phyloP scores from a whole-genome alignment of 2,113 vertebrate species.

The Noctilio leporinus region DNA sequence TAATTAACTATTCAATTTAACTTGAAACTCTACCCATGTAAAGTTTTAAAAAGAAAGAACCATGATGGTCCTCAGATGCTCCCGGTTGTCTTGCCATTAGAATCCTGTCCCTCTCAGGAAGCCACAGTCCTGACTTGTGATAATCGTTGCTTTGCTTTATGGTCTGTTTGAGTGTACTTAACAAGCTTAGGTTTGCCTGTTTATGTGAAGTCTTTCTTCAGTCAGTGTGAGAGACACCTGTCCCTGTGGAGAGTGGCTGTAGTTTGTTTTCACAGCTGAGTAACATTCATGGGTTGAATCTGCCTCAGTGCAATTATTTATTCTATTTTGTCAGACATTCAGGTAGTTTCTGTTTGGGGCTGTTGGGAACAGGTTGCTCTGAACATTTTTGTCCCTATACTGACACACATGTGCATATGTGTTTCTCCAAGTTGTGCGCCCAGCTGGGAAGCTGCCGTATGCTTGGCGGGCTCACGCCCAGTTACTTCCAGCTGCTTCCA shows the following conservation, averaged over 20 bases:
- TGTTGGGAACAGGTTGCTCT: not conserved
- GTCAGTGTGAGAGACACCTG: accelerated
- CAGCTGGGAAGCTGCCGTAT: not conserved
- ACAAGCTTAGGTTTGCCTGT: too few relatives aligned
- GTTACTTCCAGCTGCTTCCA: not conserved
- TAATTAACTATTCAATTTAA: not conserved
- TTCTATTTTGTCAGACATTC: not conserved
- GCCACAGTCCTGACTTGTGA: not conserved
- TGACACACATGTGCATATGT: not conserved
- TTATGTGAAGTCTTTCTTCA: not conserved
- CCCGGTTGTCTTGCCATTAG: not conserved
- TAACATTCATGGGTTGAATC: not conserved
- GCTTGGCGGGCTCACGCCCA: not conserved
- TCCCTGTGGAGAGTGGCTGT: not conserved
- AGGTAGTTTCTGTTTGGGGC: not conserved
- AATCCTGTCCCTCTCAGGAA: too few relatives aligned
- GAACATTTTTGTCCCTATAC: not conserved
- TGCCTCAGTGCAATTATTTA: not conserved
- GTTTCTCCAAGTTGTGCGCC: not conserved
- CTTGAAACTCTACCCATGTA: not conserved
- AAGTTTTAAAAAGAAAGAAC: not conserved
- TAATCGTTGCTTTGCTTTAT: not conserved
- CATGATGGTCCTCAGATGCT: too few relatives aligned
- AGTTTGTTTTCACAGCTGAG: not conserved
- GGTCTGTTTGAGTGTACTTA: not conserved